Conservation (phyloP, 1,140 invertebrate species). For the Aphelenchoides fujianensis region DNA sequence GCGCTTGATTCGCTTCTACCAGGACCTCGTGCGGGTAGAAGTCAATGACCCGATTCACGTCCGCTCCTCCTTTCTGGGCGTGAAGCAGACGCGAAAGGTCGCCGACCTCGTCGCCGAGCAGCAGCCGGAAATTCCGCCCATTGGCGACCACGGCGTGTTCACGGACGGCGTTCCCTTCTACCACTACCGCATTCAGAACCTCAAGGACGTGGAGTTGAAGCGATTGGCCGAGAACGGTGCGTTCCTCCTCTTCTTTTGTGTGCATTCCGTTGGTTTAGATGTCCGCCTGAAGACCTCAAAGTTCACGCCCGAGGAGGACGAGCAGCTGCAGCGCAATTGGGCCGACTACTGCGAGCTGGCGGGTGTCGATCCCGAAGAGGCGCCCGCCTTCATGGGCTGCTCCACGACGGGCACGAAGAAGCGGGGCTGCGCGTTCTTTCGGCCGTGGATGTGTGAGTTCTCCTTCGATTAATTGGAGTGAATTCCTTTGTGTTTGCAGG, state of each 20-base stretch:
- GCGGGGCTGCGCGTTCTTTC: background rate
- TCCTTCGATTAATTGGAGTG: too few relatives aligned
- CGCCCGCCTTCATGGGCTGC: background rate
- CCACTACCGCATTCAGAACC: background rate
- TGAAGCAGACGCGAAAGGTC: background rate
- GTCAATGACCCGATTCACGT: conserved; percentile 14
- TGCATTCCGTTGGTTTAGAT: too few relatives aligned
- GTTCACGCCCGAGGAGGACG: conserved; percentile 7
- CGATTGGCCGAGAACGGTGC: background rate
- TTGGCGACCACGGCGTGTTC: conserved; percentile 9
- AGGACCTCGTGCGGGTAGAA: conserved; percentile 15
- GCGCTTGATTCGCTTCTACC: background rate
- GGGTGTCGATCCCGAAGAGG: conserved; percentile 7
- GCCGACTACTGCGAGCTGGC: conserved; percentile 17
- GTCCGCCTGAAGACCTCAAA: background rate
- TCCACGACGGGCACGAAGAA: background rate
- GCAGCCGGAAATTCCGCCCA: background rate
- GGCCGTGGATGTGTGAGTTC: conserved; percentile 13
- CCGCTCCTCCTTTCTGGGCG: background rate
- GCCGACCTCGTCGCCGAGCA: background rate
- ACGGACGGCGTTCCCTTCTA: conserved; percentile 18
- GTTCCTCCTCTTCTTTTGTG: too few relatives aligned
- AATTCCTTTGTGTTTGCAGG: background rate
- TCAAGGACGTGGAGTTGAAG: background rate
- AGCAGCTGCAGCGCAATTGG: conserved; percentile 12